A percentile compares a stretch with the other conserved stretches of the same genome.
phyloP scores from a whole-genome alignment of 53 echinoderm and acorn worm species.

The Paelopatides confundens region DNA sequence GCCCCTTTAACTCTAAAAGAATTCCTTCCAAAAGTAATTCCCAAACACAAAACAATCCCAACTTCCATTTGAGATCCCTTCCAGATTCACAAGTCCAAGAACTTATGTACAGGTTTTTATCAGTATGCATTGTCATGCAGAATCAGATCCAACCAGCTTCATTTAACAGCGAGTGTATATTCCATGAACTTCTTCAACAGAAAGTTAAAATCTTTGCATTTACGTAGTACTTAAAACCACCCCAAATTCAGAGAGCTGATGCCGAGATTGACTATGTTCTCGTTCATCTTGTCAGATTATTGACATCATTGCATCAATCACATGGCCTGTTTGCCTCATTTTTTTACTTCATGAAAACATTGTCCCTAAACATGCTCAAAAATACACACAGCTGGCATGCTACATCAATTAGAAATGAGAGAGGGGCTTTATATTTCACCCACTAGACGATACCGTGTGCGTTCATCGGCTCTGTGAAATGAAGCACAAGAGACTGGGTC shows the following conservation, averaged over 20 bases:
- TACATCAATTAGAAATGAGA: slow-evolving; percentile 1
- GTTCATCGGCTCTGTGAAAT: background rate
- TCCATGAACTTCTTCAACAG: background rate
- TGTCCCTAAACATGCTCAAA: background rate
- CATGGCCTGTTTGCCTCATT: background rate
- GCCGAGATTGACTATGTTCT: background rate
- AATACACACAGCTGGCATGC: background rate
- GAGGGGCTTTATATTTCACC: background rate
- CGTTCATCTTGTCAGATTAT: background rate
- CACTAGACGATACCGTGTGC: background rate
- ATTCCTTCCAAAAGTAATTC: no score
- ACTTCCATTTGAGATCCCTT: no score
- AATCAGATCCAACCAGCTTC: no score
- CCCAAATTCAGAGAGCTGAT: background rate
- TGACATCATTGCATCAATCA: slow-evolving; percentile 26
- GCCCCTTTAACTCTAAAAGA: no score
- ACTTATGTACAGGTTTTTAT: no score
- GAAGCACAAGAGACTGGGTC: background rate
- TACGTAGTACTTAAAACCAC: background rate
- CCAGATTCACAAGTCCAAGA: no score
- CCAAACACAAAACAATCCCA: no score
- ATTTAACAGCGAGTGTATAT: no score
- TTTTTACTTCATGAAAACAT: background rate
- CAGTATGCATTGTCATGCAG: no score
- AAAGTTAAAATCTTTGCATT: background rate